These are phyloP conservation scores for Papilio elwesi DNA, from an alignment of 2,888 invertebrate species.

Conservation along the genomic window DNA sequence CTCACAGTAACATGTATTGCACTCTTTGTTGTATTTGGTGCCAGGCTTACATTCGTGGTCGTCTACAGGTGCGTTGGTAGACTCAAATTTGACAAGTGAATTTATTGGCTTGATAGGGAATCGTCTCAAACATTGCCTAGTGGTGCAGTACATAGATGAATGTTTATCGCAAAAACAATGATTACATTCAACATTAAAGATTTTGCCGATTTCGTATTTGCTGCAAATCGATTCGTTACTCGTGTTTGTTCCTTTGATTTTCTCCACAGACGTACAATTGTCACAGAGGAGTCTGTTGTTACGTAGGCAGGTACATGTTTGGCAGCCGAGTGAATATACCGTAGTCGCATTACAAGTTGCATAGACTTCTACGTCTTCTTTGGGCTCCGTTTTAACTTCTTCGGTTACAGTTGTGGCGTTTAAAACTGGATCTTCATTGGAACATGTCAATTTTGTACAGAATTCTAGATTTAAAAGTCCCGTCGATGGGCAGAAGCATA, in stretches of 20 bases:
- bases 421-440: constrained; percentile 51
- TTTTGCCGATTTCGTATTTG: constrained; percentile 54
- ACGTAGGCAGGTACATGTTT: constrained; percentile 77
- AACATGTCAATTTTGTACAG: constrained; percentile 64
- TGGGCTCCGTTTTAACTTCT: constrained; percentile 6
- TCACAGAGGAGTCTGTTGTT: constrained; percentile 75
- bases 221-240: constrained; percentile 46
- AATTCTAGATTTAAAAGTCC: constrained; percentile 55
- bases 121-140: constrained; percentile 59
- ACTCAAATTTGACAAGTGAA: not conserved
- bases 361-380: constrained; percentile 51
- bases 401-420: constrained; percentile 33
- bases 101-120: constrained; percentile 29
- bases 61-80: constrained; percentile 45
- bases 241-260: not conserved
- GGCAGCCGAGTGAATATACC: constrained; percentile 78
- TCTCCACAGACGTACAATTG: constrained; percentile 58
- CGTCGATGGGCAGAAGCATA: constrained; percentile 63
- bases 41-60: constrained; percentile 59
- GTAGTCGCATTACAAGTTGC: constrained; percentile 66
- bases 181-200: constrained; percentile 80
- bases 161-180: constrained; percentile 77
- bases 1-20: constrained; percentile 68
- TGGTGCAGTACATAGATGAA: constrained; percentile 71
- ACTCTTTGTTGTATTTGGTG: constrained; percentile 60